Conservation (phyloP, 1,140 invertebrate species). For the Aphis gossypii region DNA sequence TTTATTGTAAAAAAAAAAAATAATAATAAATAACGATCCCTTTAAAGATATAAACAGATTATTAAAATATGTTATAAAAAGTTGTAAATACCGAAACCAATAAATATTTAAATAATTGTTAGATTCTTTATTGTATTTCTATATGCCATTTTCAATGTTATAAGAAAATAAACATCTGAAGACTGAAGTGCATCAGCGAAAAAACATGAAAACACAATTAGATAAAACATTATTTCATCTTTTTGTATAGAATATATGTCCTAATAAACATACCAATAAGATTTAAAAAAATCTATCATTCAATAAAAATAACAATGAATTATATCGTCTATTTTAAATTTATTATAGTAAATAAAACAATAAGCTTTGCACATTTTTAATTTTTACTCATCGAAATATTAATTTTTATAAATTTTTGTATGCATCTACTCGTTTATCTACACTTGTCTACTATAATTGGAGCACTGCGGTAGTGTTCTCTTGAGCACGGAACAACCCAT, state of each 20-base stretch:
- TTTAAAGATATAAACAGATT: too few species aligned
- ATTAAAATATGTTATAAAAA: too few species aligned
- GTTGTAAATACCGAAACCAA: too few species aligned
- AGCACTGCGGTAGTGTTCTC: too few species aligned
- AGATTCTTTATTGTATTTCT: not conserved
- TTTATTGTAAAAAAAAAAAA: too few species aligned
- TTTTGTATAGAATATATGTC: not conserved
- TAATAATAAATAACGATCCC: too few species aligned
- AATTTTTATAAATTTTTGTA: too few species aligned
- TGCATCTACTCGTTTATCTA: too few species aligned
- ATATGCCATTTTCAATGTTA: not conserved
- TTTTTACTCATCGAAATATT: not conserved
- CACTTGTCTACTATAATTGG: too few species aligned
- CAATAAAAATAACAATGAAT: not conserved
- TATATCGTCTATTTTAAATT: not conserved
- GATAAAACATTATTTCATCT: not conserved
- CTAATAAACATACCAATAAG: not conserved
- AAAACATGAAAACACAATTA: not conserved
- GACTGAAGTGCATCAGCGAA: not conserved
- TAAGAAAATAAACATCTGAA: not conserved
- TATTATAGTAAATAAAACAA: not conserved
- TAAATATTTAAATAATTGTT: too few species aligned
- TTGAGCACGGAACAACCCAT: too few species aligned
- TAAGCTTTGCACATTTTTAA: not conserved
- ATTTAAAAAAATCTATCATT: not conserved